Evolutionary conservation across 2,888 invertebrate species (phyloP), one percentile per base, ranked within the genome.

Genomic region (Amitus sp.): DNA sequence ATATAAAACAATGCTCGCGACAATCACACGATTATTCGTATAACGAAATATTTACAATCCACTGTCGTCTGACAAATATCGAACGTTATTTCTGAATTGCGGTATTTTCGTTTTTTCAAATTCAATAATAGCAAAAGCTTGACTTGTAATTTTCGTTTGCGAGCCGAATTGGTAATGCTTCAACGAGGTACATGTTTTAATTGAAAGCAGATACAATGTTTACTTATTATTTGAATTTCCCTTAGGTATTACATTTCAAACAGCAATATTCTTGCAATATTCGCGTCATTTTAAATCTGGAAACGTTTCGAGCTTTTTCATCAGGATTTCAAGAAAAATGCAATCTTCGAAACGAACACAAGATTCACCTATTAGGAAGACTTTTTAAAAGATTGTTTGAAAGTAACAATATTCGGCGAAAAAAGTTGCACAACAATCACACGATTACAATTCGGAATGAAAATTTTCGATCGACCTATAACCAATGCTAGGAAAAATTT

Each of bases 171-270:
- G 2, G 12, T 43, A 12, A 43, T 23, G 10, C 15, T 37, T 13
- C 37, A 13, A 15, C 37, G n/a, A 30, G 30, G 30, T 30, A 30
- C 30, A 23, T 23, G 23, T 23, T 23, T 23, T 3, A 23, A 23
- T 23, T 23, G 23, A 23, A 23, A 30, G 30, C 30, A 52, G 48
- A 20, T 45, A 33, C 30, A 20, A 18, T 7, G 5, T 43, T 12
- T 13, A 30, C 15, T 18, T 30, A 6, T 4, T 17, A 13, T 15
- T 33, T n/a, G n/a, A n/a, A n/a, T 45, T 46, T 33, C 43, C 18
- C 50, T 39, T 45, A 49, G 43, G 45, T 54, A 37, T 48, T 15
- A 49, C 34, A 56, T 54, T 56, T 37, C 48, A 15, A 37, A 37
- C 13, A 37, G 37, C 15, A 15, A 37, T 37, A 15, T 37, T 39